phyloP scores from a whole-genome alignment of 1,140 invertebrate genomes.

The Trachelipus rathkii region DNA sequence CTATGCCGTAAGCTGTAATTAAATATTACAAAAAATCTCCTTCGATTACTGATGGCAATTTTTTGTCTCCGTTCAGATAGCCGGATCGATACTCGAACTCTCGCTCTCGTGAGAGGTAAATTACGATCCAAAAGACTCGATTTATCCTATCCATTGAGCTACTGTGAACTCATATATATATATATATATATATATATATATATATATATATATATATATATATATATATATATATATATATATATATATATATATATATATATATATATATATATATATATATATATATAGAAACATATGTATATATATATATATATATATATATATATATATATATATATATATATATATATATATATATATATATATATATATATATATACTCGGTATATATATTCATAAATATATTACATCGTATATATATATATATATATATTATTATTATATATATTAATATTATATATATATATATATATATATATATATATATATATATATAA shows the following conservation, averaged over 20 bases:
- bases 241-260: neutral
- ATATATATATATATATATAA: slow-evolving; percentile 4
- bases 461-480: slow-evolving; percentile 9
- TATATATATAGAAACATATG: slow-evolving; percentile 22
- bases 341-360: slow-evolving; percentile 20
- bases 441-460: slow-evolving; percentile 20
- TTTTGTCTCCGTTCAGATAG: too few species aligned
- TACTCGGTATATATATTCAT: neutral
- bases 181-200: too few species aligned
- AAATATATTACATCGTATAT: neutral
- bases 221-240: slow-evolving; percentile 12
- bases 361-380: slow-evolving; percentile 20
- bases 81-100: too few species aligned
- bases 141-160: too few species aligned
- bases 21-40: too few species aligned
- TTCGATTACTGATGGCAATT: too few species aligned
- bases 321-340: slow-evolving; percentile 20
- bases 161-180: too few species aligned
- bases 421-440: slow-evolving; percentile 17
- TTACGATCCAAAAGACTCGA: too few species aligned
- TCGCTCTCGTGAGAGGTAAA: too few species aligned
- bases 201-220: too few species aligned
- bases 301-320: slow-evolving; percentile 23
- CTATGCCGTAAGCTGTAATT: too few species aligned
- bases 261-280: slow-evolving; percentile 23